These are phyloP conservation scores for Gadus chalcogrammus DNA, from an alignment of 2,113 vertebrate species.

Conservation along the genomic window DNA sequence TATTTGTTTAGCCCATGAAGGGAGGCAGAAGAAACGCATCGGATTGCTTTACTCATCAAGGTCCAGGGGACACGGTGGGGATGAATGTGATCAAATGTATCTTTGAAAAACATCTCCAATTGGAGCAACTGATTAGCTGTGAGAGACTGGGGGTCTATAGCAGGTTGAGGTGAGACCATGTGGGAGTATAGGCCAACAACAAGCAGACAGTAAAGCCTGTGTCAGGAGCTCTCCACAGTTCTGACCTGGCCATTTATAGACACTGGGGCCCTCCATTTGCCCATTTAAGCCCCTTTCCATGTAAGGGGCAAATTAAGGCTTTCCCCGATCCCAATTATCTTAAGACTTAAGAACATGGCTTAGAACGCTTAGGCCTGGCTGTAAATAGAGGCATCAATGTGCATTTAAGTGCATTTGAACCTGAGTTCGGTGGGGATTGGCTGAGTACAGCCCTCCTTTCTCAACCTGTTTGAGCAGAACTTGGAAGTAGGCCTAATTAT, in stretches of 20 bases:
- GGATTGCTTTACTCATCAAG: slow-evolving; percentile 9
- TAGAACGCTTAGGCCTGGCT: slow-evolving; percentile 35
- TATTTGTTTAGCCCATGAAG: too few relatives aligned
- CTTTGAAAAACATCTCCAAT: not conserved
- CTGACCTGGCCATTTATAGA: slow-evolving; percentile 62
- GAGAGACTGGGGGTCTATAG: slow-evolving; percentile 22
- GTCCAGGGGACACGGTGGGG: not conserved
- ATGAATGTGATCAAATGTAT: not conserved
- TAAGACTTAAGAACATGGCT: slow-evolving; percentile 10
- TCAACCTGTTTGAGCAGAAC: too few relatives aligned
- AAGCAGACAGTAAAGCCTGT: not conserved
- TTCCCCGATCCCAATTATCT: slow-evolving; percentile 32
- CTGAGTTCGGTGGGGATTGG: too few relatives aligned
- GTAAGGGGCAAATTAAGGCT: slow-evolving; percentile 37
- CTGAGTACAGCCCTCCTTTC: too few relatives aligned
- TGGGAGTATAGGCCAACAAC: slow-evolving; percentile 37
- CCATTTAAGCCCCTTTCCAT: slow-evolving; percentile 23
- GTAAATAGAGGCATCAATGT: slow-evolving; percentile 20
- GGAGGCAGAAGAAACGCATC: not conserved
- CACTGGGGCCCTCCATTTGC: not conserved
- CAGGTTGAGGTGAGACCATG: slow-evolving; percentile 18
- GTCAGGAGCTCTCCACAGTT: slow-evolving; percentile 79
- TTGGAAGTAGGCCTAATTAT: too few relatives aligned
- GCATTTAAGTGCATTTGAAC: too few relatives aligned
- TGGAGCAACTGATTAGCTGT: not conserved